Evolutionary conservation across 23 tunicate species (phyloP).

Genomic region (Clavelina lepadiformis): DNA sequence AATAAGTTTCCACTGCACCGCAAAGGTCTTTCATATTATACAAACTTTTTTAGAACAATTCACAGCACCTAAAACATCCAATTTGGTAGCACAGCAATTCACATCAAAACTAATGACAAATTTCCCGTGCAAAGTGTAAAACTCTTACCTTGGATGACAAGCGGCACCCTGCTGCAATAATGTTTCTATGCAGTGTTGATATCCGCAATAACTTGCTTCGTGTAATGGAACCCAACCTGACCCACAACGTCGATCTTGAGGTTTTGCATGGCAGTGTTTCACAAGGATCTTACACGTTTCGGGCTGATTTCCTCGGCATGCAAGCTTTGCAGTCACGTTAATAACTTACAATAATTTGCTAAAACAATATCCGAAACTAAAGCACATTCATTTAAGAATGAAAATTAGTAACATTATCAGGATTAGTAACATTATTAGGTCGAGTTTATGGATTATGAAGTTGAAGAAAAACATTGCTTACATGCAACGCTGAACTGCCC

Average conservation of each 20-base stretch:
- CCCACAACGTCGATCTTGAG: conserved; percentile 75
- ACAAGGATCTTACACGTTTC: conserved; percentile 61
- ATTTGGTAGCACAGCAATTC: too few species aligned
- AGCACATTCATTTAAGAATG: too few species aligned
- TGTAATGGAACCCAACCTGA: conserved; percentile 91
- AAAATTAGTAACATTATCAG: too few species aligned
- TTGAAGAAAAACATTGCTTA: too few species aligned
- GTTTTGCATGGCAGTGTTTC: conserved; percentile 70
- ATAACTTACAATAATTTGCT: background rate
- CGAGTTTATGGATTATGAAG: too few species aligned
- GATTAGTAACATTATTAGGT: too few species aligned
- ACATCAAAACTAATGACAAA: too few species aligned
- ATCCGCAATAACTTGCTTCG: conserved; percentile 76
- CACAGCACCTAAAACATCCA: too few species aligned
- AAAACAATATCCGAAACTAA: background rate
- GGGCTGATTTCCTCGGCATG: conserved; percentile 70
- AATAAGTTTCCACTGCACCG: too few species aligned
- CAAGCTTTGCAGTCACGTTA: conserved; percentile 69
- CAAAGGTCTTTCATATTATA: too few species aligned
- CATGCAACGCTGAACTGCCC: conserved; percentile 91
- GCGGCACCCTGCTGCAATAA: conserved; percentile 83
- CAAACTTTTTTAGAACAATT: too few species aligned
- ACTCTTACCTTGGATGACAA: conserved; percentile 70
- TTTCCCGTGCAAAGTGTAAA: too few species aligned
- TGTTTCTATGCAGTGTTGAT: conserved; percentile 54